These are phyloP conservation scores for Sycophaga agraensis DNA, from an alignment of 1,140 invertebrate species.

Conservation along the genomic window DNA sequence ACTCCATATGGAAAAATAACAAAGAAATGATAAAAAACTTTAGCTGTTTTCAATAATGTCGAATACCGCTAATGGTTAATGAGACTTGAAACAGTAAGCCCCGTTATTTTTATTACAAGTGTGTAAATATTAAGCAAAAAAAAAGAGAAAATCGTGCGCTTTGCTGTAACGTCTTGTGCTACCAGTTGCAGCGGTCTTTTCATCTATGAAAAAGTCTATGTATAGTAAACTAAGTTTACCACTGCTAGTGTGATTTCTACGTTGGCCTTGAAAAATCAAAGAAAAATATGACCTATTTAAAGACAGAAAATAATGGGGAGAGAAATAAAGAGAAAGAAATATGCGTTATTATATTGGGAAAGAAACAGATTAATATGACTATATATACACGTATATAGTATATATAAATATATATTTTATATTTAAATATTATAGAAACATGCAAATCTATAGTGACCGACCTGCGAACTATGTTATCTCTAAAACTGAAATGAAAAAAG, in stretches of 20 bases:
- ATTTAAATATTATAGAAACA: constrained; percentile 41
- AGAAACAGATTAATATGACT: constrained; percentile 41
- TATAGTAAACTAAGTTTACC: constrained; percentile 44
- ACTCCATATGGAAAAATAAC: not conserved
- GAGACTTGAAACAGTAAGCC: constrained; percentile 19
- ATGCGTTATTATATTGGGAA: constrained; percentile 44
- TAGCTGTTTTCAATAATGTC: constrained; percentile 11
- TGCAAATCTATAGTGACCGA: constrained; percentile 38
- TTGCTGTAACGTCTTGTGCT: constrained; percentile 23
- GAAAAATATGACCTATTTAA: constrained; percentile 41
- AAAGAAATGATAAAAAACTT: not conserved
- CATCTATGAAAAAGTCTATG: constrained; percentile 35
- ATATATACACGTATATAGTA: constrained; percentile 47
- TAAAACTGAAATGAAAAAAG: constrained; percentile 39
- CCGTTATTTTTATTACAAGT: constrained; percentile 25
- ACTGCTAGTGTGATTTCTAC: constrained; percentile 55
- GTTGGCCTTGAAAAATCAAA: constrained; percentile 56
- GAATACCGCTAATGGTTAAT: constrained; percentile 12
- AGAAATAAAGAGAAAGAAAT: constrained; percentile 32
- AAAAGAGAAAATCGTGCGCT: constrained; percentile 17
- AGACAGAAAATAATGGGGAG: constrained; percentile 3
- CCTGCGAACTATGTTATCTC: constrained; percentile 42
- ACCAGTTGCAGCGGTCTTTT: constrained; percentile 33
- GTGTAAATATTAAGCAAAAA: constrained; percentile 27
- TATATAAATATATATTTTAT: constrained; percentile 53